Evolutionary conservation across 2,797 vertebrate species (phyloP), one percentile per base, ranked within the genome.

Genomic region (Tadarida brasiliensis): DNA sequence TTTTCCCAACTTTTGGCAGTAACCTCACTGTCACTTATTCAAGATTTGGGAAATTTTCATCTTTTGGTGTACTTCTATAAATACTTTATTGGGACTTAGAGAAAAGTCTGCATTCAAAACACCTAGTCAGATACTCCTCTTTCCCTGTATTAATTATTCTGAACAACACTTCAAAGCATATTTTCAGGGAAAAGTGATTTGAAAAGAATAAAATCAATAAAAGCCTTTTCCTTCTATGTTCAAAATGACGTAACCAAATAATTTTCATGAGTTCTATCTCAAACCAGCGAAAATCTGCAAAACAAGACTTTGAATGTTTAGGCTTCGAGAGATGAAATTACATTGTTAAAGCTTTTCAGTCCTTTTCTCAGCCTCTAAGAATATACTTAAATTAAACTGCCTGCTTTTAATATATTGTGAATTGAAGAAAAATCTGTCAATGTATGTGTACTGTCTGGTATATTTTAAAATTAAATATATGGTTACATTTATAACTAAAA

Each of bases 151-250:
- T 90, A 86, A 94, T 89, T 94, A 71, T 84, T 54, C 47, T 87
- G 35, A 88, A 35, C 16, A 96, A 76, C 33, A 35, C 9, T 84
- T 92, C 82, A 89, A 93, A 51, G 74, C 78, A 54, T 74, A 91
- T 74, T 96, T 90, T 73, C 17, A 90, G 71, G 54, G 74, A 19
- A 90, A 86, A 88, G 35, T 70, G 39, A 95, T 68, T 74, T 84
- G 26, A 87, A 96, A 86, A 44, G 33, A 96, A 83, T 83, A 30
- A 94, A 93, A 78, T 95, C 30, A 94, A 71, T 87, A 86, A 91
- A 65, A 87, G 22, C 3, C 2, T 39, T 93, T 78, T 74, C 9
- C 63, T 93, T 80, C 35, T 88, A 44, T 81, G 7, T 82, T 47
- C 22, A 83, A 94, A 95, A 89, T 87, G 54, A 81, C 26, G 76